Evolutionary conservation across 2,888 invertebrate genomes (phyloP).

Genomic region (Agrochola lota): DNA sequence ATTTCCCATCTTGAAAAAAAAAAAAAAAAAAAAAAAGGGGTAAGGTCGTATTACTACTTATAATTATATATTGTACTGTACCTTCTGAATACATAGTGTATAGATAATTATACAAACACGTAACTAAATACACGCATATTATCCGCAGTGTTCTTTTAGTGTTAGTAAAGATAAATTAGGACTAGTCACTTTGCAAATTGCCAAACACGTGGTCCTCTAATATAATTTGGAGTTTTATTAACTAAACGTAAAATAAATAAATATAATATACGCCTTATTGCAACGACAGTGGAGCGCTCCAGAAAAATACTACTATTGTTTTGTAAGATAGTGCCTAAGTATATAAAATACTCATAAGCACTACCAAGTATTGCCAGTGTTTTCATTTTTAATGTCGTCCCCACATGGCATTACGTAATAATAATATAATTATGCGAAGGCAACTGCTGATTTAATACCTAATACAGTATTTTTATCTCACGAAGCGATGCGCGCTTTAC

Average conservation of each 20-base stretch:
- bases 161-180: constrained; percentile 15
- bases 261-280: not conserved
- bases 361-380: not conserved
- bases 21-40: too few relatives aligned
- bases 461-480: too few relatives aligned
- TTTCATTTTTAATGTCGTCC: not conserved
- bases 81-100: too few relatives aligned
- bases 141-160: not conserved
- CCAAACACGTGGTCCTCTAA: not conserved
- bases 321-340: not conserved
- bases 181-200: constrained; percentile 12
- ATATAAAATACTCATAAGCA: not conserved
- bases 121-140: not conserved
- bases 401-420: not conserved
- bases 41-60: too few relatives aligned
- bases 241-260: not conserved
- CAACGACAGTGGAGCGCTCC: not conserved
- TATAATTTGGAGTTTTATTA: not conserved
- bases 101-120: not conserved
- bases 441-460: not conserved
- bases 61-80: too few relatives aligned
- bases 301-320: not conserved
- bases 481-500: too few relatives aligned
- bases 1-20: too few relatives aligned
- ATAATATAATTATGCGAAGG: not conserved